These are phyloP conservation scores for Acinonyx jubatus DNA, from an alignment of 2,113 vertebrate genomes.

Conservation along the genomic window DNA sequence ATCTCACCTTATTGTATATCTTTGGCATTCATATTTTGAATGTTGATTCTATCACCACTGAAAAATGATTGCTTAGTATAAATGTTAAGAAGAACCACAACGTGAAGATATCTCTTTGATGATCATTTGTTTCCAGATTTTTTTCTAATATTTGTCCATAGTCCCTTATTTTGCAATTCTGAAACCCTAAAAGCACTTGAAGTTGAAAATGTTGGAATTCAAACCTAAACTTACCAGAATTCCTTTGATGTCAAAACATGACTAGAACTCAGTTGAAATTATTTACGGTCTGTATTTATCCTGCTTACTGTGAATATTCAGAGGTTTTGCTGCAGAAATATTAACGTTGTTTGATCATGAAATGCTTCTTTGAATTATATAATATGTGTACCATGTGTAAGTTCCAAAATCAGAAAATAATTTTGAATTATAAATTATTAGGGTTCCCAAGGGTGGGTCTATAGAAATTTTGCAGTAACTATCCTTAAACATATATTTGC, in stretches of 20 bases:
- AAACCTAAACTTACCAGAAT: background rate
- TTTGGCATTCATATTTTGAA: slow-evolving; percentile 5
- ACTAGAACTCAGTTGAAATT: background rate
- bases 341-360: background rate
- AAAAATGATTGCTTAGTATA: background rate
- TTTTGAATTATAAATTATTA: background rate
- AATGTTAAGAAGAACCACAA: background rate
- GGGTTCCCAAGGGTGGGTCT: background rate
- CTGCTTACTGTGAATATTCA: background rate
- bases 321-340: background rate
- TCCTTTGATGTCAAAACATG: background rate
- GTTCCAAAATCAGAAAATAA: background rate
- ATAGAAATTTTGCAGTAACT: background rate
- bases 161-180: background rate
- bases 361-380: background rate
- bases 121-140: background rate
- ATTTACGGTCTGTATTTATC: background rate
- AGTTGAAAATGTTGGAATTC: background rate
- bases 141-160: background rate
- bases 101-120: background rate
- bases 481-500: background rate
- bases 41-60: background rate
- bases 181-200: background rate
- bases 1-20: background rate
- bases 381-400: background rate